Percentiles rank a stretch among this genome's conserved stretches.
Conservation (phyloP, 2,797 vertebrate genomes). For the Amblyopsis hoosieri region DNA sequence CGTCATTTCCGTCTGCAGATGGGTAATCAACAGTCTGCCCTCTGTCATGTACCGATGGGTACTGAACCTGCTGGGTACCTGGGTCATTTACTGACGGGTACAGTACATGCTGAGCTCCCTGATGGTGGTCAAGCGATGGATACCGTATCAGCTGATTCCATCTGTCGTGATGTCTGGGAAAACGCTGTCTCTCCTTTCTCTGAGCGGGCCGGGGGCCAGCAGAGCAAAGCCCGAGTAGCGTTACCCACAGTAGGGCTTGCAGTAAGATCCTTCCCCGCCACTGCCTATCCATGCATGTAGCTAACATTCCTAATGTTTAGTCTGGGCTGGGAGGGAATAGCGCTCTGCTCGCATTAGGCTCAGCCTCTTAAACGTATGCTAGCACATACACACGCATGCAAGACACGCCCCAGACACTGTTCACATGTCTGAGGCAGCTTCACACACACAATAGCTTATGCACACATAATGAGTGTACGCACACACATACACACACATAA, state of each 20-base stretch:
- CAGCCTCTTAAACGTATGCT: conserved; percentile 76
- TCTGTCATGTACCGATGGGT: conserved; percentile 18
- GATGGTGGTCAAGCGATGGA: conserved; percentile 28
- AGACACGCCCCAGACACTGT: conserved; percentile 77
- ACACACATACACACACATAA: conserved; percentile 31
- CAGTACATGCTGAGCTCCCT: conserved; percentile 42
- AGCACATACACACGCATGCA: conserved; percentile 20
- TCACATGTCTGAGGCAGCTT: conserved; percentile 82
- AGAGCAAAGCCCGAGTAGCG: conserved; percentile 72
- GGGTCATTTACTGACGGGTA: conserved; percentile 38
- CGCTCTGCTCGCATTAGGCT: conserved; percentile 36
- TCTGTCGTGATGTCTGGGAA: conserved; percentile 56
- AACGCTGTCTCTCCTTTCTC: conserved; percentile 51
- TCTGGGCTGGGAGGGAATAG: conserved; percentile 53
- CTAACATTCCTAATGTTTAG: conserved; percentile 61
- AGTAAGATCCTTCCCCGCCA: conserved; percentile 39
- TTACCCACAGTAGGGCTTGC: conserved; percentile 71
- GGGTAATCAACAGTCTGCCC: conserved; percentile 8
- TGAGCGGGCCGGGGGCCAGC: conserved; percentile 63
- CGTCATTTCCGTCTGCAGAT: conserved; percentile 35
- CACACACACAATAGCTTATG: neutral
- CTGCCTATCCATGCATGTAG: conserved; percentile 37
- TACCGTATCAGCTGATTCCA: conserved; percentile 24
- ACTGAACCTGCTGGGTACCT: conserved; percentile 19
- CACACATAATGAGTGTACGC: conserved; percentile 40